These are phyloP conservation scores for Pogonomyrmex barbatus DNA, from an alignment of 1,140 invertebrate species.

Conservation along the genomic window DNA sequence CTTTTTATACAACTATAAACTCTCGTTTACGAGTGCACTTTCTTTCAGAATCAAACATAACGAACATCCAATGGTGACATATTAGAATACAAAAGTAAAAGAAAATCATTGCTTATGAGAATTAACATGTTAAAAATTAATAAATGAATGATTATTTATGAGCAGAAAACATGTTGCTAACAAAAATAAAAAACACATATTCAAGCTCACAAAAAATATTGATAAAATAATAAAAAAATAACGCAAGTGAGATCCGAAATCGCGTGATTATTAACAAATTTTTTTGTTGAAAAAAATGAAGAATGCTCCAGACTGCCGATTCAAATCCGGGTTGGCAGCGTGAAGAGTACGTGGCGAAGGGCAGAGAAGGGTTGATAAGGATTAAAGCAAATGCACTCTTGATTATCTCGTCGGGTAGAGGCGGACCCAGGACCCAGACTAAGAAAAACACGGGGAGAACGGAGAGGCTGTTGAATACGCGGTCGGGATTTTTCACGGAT, in stretches of 20 bases:
- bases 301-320: constrained; percentile 25
- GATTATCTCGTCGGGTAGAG: constrained; percentile 61
- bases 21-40: constrained; percentile 35
- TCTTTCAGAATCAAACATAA: not conserved
- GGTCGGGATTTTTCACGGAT: constrained; percentile 74
- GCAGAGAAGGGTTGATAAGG: constrained; percentile 29
- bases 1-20: constrained; percentile 45
- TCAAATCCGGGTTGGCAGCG: not conserved
- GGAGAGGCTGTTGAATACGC: constrained; percentile 69
- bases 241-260: not conserved
- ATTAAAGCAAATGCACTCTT: constrained; percentile 62
- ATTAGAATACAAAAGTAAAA: not conserved
- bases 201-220: not conserved
- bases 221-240: not conserved
- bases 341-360: not conserved
- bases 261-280: constrained; percentile 28
- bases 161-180: not conserved
- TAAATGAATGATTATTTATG: not conserved
- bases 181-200: not conserved
- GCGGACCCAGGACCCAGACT: not conserved
- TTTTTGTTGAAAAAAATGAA: constrained; percentile 18
- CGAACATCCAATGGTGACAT: not conserved
- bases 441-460: constrained; percentile 30
- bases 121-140: not conserved
- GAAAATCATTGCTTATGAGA: not conserved